phyloP scores from a whole-genome alignment of 2,113 vertebrate genomes.

The Nerophis ophidion region DNA sequence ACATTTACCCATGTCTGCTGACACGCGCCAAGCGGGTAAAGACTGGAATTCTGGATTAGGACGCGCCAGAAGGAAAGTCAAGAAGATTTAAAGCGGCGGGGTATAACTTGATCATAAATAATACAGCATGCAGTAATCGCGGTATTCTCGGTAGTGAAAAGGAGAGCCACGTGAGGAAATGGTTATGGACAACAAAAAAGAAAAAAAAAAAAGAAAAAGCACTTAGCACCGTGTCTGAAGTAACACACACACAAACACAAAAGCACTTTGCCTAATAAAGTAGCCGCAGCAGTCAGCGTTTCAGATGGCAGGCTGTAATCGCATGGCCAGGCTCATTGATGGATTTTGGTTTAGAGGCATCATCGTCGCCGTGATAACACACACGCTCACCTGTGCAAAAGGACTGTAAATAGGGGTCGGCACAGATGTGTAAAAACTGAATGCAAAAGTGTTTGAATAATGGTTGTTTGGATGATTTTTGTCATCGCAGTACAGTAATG shows the following conservation, averaged over 20 bases:
- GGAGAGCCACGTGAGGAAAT: constrained; percentile 47
- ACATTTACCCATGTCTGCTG: constrained; percentile 35
- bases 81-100: constrained; percentile 29
- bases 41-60: constrained; percentile 20
- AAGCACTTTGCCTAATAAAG: constrained; percentile 73
- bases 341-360: constrained; percentile 66
- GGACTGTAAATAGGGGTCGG: constrained; percentile 35
- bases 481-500: neutral
- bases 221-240: constrained; percentile 64
- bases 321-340: constrained; percentile 68
- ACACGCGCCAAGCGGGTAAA: constrained; percentile 30
- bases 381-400: constrained; percentile 42
- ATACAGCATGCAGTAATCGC: constrained; percentile 49
- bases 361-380: constrained; percentile 53
- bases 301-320: constrained; percentile 66
- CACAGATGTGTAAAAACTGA: constrained; percentile 30
- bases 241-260: constrained; percentile 40
- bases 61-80: constrained; percentile 15
- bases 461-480: neutral
- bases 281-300: constrained; percentile 70
- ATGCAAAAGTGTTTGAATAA: constrained; percentile 18
- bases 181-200: constrained; percentile 36
- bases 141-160: constrained; percentile 33
- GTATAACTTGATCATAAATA: constrained; percentile 46
- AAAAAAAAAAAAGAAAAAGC: constrained; percentile 42